phyloP scores from a whole-genome alignment of 1,140 invertebrate genomes.

The Doryteuthis pealeii region DNA sequence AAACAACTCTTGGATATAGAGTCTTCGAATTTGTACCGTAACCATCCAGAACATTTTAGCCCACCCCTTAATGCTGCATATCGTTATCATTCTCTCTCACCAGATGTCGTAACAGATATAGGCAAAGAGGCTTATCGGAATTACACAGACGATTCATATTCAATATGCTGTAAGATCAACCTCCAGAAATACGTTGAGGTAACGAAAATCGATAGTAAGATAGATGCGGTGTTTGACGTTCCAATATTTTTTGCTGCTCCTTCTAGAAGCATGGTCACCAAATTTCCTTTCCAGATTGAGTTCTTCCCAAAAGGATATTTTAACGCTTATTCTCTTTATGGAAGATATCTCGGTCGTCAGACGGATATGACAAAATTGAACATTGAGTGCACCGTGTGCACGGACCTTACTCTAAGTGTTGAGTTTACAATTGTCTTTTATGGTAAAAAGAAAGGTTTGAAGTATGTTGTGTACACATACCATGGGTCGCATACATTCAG shows the following conservation, averaged over 20 bases:
- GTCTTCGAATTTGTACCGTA: constrained; percentile 34
- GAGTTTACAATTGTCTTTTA: constrained; percentile 44
- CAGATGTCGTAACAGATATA: constrained; percentile 28
- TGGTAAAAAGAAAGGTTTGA: constrained; percentile 41
- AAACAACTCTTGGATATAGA: constrained; percentile 45
- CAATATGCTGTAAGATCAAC: constrained; percentile 34
- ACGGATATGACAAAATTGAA: constrained; percentile 43
- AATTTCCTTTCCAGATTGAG: constrained; percentile 35
- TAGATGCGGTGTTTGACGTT: constrained; percentile 28
- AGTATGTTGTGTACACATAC: constrained; percentile 42
- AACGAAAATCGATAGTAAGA: constrained; percentile 46
- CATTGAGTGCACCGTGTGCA: constrained; percentile 24
- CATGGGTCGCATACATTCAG: constrained; percentile 33
- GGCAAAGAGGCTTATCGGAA: constrained; percentile 41
- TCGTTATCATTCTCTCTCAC: constrained; percentile 43
- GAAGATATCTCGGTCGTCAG: constrained; percentile 41
- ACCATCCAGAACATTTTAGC: constrained; percentile 34
- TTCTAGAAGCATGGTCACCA: not conserved
- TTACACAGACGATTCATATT: constrained; percentile 35
- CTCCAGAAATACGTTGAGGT: constrained; percentile 37
- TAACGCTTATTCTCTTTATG: constrained; percentile 44
- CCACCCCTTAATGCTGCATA: constrained; percentile 43
- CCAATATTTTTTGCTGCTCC: constrained; percentile 25
- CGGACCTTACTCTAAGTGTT: constrained; percentile 18
- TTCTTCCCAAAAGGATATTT: constrained; percentile 50